phyloP scores from a whole-genome alignment of 64 coral and sea anemone genomes.

The Pocillopora damicornis region DNA sequence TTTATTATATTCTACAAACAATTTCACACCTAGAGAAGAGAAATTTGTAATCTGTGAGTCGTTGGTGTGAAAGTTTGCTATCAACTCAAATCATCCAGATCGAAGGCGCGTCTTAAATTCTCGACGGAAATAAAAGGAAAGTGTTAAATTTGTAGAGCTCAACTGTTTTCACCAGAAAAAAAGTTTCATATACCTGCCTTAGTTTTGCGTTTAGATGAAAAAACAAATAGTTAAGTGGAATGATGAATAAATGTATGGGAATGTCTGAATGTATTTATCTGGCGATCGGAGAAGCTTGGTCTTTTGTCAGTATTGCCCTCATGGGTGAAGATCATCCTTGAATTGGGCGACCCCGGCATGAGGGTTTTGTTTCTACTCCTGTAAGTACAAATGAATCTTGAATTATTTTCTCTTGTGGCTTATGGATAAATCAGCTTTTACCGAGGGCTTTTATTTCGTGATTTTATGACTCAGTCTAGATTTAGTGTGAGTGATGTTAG shows the following conservation, averaged over 20 bases:
- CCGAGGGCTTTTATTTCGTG: background rate
- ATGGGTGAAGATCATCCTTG: constrained; percentile 31
- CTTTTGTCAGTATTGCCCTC: constrained; percentile 26
- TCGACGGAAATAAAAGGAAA: background rate
- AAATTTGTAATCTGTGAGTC: no score
- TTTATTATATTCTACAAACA: background rate
- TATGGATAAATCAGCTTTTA: background rate
- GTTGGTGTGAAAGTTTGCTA: background rate
- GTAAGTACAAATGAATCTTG: constrained; percentile 1
- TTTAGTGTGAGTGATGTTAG: background rate
- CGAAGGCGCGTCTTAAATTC: no score
- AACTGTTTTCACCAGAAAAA: background rate
- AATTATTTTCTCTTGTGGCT: background rate
- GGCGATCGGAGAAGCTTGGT: background rate
- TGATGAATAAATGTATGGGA: constrained; percentile 45
- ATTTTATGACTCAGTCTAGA: background rate
- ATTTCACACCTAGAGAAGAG: no score
- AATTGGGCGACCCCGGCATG: constrained; percentile 32
- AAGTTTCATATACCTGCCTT: background rate
- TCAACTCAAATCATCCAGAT: background rate
- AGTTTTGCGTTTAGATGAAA: constrained; percentile 15
- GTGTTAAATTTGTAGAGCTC: background rate
- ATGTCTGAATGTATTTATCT: constrained; percentile 18
- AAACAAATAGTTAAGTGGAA: constrained; percentile 8
- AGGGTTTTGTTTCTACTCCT: constrained; percentile 38